These are phyloP conservation scores for Vulpes vulpes DNA, from an alignment of 2,113 vertebrate genomes.

Conservation along the genomic window DNA sequence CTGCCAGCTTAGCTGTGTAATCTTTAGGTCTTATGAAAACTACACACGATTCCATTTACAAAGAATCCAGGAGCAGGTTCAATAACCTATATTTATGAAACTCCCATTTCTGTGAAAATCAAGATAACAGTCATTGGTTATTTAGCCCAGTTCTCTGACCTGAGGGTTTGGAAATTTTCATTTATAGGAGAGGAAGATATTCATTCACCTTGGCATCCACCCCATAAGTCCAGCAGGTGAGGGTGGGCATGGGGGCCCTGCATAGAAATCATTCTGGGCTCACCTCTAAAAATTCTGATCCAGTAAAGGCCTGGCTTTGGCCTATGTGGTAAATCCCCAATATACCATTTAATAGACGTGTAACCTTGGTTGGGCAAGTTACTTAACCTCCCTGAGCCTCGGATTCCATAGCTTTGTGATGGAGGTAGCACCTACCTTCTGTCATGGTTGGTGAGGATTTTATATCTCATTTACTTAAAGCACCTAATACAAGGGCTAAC, in stretches of 20 bases:
- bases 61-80: background rate
- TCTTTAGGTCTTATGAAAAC: constrained; percentile 25
- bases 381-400: constrained; percentile 41
- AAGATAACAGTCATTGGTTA: background rate
- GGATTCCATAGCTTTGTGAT: background rate
- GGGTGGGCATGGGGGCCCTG: background rate
- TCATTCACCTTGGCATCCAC: background rate
- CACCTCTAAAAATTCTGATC: background rate
- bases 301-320: background rate
- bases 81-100: background rate
- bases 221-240: background rate
- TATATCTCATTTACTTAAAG: background rate
- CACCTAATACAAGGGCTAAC: background rate
- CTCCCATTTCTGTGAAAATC: background rate
- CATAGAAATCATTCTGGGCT: background rate
- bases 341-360: background rate
- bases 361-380: constrained; percentile 34
- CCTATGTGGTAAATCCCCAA: background rate
- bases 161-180: background rate
- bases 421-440: background rate
- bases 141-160: background rate
- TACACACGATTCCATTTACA: background rate
- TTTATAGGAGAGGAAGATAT: background rate
- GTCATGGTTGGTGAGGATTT: background rate
- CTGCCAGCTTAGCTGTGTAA: background rate